Conservation (phyloP, 1,140 invertebrate genomes). For the Brachionus koreanus region DNA sequence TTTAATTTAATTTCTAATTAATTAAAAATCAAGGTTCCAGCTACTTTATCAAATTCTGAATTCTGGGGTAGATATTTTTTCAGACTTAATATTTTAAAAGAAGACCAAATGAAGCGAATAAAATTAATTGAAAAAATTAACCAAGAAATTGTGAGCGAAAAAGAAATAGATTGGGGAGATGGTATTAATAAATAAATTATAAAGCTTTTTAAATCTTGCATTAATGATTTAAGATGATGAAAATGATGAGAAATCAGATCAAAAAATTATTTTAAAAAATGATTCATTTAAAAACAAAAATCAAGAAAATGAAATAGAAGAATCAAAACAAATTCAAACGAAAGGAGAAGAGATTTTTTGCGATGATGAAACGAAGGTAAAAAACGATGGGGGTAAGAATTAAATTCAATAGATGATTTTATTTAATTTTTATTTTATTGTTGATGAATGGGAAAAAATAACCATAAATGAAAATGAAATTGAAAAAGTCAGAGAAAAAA, state of each 20-base stretch:
- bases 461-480: neutral
- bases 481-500: neutral
- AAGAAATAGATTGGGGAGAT: constrained; percentile 2
- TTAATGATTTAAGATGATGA: neutral
- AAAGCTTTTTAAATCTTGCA: neutral
- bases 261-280: neutral
- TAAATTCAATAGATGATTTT: too few species aligned
- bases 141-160: neutral
- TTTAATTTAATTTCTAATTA: too few species aligned
- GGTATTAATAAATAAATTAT: neutral
- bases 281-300: neutral
- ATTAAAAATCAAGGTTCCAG: neutral
- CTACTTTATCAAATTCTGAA: neutral
- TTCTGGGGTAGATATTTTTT: constrained; percentile 33
- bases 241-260: neutral
- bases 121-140: constrained; percentile 12
- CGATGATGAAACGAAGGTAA: neutral
- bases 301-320: neutral
- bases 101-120: constrained; percentile 16
- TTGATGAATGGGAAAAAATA: constrained; percentile 36
- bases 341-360: neutral
- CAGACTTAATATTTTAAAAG: constrained; percentile 10
- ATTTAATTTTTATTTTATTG: neutral
- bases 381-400: neutral
- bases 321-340: neutral